Evolutionary conservation across 35 echinoderm and acorn worm genomes (phyloP).

Genomic region (Holothuria glaberrima): DNA sequence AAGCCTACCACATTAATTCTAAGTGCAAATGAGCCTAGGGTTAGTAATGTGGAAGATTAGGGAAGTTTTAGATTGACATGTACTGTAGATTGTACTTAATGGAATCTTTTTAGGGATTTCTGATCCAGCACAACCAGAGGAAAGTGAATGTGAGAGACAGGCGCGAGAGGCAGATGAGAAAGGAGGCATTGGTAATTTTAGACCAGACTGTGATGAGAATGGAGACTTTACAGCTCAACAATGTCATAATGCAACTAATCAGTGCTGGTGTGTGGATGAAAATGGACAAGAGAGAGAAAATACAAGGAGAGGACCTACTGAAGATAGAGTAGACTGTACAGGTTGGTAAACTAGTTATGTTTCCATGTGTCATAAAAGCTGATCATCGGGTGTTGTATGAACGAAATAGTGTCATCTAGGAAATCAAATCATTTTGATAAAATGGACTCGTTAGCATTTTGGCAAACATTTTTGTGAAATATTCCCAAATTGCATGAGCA

Average conservation of each 20-base stretch:
- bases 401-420: too few relatives aligned
- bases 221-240: slow-evolving; percentile 69
- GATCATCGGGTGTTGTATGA: too few relatives aligned
- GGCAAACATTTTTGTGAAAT: too few relatives aligned
- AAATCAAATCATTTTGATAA: too few relatives aligned
- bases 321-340: slow-evolving; percentile 62
- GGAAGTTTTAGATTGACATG: too few relatives aligned
- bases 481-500: too few relatives aligned
- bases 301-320: slow-evolving; percentile 46
- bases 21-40: too few relatives aligned
- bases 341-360: slow-evolving; percentile 3
- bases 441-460: too few relatives aligned
- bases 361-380: too few relatives aligned
- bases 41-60: too few relatives aligned
- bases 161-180: neutral
- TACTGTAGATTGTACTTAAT: neutral
- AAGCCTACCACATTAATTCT: too few relatives aligned
- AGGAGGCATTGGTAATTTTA: neutral
- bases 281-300: slow-evolving; percentile 64
- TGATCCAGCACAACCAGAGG: neutral
- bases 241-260: slow-evolving; percentile 64
- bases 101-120: neutral
- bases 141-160: slow-evolving; percentile 6
- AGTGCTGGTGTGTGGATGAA: slow-evolving; percentile 90
- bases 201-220: slow-evolving; percentile 58